Conservation (phyloP, 2,888 invertebrate genomes). For the Synergus umbraculus region DNA sequence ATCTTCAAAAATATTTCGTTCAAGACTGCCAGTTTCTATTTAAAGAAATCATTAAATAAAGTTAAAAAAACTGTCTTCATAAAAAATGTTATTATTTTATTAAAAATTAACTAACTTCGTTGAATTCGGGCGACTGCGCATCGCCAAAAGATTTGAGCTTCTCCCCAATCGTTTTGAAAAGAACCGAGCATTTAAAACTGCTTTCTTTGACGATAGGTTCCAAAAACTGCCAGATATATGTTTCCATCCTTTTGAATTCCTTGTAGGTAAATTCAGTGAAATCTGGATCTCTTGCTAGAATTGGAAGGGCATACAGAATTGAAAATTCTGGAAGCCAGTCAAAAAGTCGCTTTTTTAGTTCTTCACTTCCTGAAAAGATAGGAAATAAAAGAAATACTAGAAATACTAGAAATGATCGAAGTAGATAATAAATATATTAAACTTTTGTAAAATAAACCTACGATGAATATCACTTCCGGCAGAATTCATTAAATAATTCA, state of each 20-base stretch:
- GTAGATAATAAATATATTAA: too few relatives aligned
- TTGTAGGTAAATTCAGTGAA: not conserved
- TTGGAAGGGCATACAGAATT: not conserved
- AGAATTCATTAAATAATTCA: not conserved
- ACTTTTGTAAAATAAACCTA: not conserved
- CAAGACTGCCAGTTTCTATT: not conserved
- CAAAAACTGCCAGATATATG: not conserved
- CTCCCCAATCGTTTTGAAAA: not conserved
- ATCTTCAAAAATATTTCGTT: not conserved
- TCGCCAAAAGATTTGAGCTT: not conserved
- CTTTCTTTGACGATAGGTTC: not conserved
- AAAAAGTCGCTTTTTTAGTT: not conserved
- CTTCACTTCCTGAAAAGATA: not conserved
- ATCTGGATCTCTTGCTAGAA: slow-evolving; percentile 4
- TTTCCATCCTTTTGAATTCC: not conserved
- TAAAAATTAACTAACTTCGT: not conserved
- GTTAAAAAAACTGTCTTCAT: not conserved
- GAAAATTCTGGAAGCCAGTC: slow-evolving; percentile 22
- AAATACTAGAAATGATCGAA: not conserved
- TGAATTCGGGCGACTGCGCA: not conserved
- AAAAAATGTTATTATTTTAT: not conserved
- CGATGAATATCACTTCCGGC: not conserved
- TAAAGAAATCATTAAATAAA: not conserved
- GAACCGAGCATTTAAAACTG: not conserved
- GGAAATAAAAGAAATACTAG: not conserved